A percentile compares a stretch with the other conserved stretches of the same genome.
These are phyloP conservation scores for Lepidonotus clava DNA, from an alignment of 2,888 invertebrate genomes.

Conservation along the genomic window DNA sequence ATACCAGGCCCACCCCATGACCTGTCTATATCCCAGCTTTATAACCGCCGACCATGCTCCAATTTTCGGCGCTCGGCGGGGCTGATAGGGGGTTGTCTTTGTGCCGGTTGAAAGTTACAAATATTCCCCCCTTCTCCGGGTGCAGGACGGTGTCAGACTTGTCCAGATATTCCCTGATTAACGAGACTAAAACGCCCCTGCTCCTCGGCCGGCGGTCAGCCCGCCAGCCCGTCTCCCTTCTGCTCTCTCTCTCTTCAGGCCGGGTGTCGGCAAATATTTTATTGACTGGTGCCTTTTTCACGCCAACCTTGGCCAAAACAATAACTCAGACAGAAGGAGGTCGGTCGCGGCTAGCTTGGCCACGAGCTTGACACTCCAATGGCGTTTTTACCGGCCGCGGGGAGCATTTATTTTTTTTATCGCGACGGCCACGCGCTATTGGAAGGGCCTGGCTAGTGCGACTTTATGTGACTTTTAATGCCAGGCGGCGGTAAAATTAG, in stretches of 20 bases:
- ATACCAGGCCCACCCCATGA: background rate
- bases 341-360: background rate
- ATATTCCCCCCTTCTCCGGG: background rate
- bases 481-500: background rate
- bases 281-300: background rate
- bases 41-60: background rate
- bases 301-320: background rate
- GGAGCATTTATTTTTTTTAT: background rate
- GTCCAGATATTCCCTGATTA: background rate
- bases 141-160: background rate
- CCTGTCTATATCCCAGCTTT: background rate
- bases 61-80: background rate
- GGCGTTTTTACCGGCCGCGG: background rate
- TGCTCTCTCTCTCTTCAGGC: background rate
- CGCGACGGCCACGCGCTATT: background rate
- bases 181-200: background rate
- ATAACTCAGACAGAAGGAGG: background rate
- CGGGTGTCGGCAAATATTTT: constrained; percentile 3
- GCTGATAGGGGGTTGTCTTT: background rate
- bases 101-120: constrained; percentile 32
- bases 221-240: background rate
- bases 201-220: no score
- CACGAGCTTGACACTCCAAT: background rate
- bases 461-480: background rate
- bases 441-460: background rate